These are phyloP conservation scores for Mystacornis crossleyi DNA, from an alignment of 2,113 vertebrate genomes.

Conservation along the genomic window DNA sequence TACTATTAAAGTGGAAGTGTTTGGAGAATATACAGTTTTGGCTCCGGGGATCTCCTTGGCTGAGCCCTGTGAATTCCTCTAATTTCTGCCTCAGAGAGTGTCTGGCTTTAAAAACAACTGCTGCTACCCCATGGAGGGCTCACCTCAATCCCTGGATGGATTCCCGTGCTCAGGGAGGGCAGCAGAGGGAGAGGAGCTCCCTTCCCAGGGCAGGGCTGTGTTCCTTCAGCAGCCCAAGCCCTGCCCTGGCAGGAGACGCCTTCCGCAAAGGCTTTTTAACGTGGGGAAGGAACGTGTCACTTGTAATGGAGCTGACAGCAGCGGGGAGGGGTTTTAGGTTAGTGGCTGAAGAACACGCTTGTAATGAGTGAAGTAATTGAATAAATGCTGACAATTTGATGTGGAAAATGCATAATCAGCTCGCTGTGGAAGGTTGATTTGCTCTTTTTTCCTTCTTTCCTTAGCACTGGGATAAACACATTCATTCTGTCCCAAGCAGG, in stretches of 20 bases:
- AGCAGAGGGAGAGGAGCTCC: neutral
- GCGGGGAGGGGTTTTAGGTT: slow-evolving; percentile 2
- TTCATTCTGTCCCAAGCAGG: slow-evolving; percentile 12
- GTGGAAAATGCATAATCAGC: slow-evolving; percentile 20
- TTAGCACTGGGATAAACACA: neutral
- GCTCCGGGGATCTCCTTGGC: slow-evolving; percentile 33
- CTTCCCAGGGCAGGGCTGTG: neutral
- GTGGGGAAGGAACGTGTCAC: neutral
- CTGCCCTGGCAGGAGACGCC: neutral
- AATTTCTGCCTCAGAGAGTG: neutral
- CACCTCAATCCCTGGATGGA: neutral
- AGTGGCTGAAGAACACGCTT: neutral
- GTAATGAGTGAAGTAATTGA: slow-evolving; percentile 32
- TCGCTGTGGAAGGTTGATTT: neutral
- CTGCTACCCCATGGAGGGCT: neutral
- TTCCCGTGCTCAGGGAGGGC: neutral
- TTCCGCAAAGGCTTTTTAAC: neutral
- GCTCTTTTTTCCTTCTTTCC: neutral
- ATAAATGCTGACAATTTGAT: slow-evolving; percentile 38
- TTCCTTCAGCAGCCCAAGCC: neutral
- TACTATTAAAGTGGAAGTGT: slow-evolving; percentile 39
- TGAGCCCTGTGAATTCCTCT: slow-evolving; percentile 15
- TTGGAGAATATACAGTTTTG: neutral
- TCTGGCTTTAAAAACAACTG: neutral
- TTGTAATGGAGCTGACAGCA: slow-evolving; percentile 16